Base-by-base conservation (phyloP, 2,888 invertebrate genomes). In the Mythimna pallens region DNA sequence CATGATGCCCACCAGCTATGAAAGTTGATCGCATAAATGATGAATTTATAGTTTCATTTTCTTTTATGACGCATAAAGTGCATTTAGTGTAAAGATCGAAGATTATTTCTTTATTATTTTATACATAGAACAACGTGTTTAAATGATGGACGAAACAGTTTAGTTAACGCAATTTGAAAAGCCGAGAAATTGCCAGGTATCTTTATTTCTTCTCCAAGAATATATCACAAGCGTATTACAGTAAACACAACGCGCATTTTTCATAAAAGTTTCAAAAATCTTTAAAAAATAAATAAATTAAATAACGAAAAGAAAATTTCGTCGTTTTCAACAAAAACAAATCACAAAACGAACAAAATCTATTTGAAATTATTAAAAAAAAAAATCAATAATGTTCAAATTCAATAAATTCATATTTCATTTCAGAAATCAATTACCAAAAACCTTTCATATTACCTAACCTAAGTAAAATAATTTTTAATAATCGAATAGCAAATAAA, bases 31-130 rank as follows among this genome's bases (percentile, higher is more conserved):
- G 25, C 9, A 47, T 1, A 69, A 52, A n/a, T 20, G 2, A 50
- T 58, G 17, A 50, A 57, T 34, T 59, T 54, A 66, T 54, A n/a
- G 36, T 66, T 65, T 54, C 6, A 25, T 74, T 54, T 65, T 73
- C n/a, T 73, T 73, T 73, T 50, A 65, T 25, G 10, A 59, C 7
- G 4, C 12, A 54, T 73, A 43, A 73, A 74, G n/a, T 5, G 52
- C 59, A 66, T 12, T 17, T 47, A 47, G 36, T 61, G 54, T 54
- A 17, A 61, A 67, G 73, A 74, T 74, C 10, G 3, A 20, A 54
- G 73, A 74, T 75, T 43, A 22, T 54, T 65, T 47, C 6, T 59
- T 47, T 25, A 36, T 71, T 20, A 25, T 20, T 71, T 54, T 43
- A 52, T 70, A 43, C 8, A 64, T n/a, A 58, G 9, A 50, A 57